These are phyloP conservation scores for Prosopocoilus inquinatus DNA, from an alignment of 2,888 invertebrate species.

Conservation along the genomic window DNA sequence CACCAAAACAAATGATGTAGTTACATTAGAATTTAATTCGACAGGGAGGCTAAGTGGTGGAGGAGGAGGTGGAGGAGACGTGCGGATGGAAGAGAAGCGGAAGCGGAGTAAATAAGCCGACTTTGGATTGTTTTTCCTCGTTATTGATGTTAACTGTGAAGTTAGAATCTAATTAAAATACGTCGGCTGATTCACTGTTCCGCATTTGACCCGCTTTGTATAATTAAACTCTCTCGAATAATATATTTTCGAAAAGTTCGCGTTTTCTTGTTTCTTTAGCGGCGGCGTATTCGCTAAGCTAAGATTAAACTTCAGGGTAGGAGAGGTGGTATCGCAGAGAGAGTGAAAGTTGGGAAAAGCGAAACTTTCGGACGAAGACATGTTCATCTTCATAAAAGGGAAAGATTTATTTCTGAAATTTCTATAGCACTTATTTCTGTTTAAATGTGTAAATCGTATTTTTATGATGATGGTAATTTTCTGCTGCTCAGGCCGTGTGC, in stretches of 20 bases:
- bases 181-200: constrained; percentile 26
- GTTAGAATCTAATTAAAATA: constrained; percentile 31
- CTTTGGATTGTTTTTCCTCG: constrained; percentile 30
- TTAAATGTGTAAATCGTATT: too few relatives aligned
- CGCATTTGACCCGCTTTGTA: constrained; percentile 23
- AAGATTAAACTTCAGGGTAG: not conserved
- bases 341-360: too few relatives aligned
- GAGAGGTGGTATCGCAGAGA: too few relatives aligned
- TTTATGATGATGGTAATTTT: too few relatives aligned
- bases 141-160: constrained; percentile 31
- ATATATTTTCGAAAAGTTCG: constrained; percentile 9
- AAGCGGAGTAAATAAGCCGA: constrained; percentile 23
- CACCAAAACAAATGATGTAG: constrained; percentile 20
- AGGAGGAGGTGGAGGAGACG: constrained; percentile 3
- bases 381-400: too few relatives aligned
- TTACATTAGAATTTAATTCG: constrained; percentile 27
- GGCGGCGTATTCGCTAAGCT: not conserved
- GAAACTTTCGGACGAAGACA: too few relatives aligned
- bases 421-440: too few relatives aligned
- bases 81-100: not conserved
- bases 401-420: too few relatives aligned
- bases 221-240: constrained; percentile 24
- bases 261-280: constrained; percentile 7
- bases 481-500: too few relatives aligned
- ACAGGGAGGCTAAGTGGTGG: constrained; percentile 18